Conservation (phyloP, 2,113 vertebrate genomes). For the Chloropsis cyanopogon region DNA sequence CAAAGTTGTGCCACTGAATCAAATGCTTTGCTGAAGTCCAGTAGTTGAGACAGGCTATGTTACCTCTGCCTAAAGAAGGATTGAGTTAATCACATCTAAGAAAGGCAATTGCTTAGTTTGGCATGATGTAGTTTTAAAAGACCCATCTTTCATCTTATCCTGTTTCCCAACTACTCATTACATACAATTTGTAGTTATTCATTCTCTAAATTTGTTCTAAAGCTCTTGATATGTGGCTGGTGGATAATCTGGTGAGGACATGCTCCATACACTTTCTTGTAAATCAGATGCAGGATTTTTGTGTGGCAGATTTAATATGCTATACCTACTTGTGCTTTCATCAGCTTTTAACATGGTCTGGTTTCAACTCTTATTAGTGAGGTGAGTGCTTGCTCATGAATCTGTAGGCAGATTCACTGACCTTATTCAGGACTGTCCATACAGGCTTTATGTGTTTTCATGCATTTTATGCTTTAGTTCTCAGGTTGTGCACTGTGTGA, state of each 20-base stretch:
- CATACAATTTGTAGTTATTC: not conserved
- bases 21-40: not conserved
- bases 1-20: not conserved
- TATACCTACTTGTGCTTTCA: not conserved
- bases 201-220: conserved; percentile 3
- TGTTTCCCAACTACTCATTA: not conserved
- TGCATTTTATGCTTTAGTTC: not conserved
- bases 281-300: not conserved
- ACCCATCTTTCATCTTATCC: not conserved
- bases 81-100: not conserved
- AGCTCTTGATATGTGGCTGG: not conserved
- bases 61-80: not conserved
- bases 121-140: not conserved
- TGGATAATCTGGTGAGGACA: not conserved
- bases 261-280: not conserved
- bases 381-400: not conserved
- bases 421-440: not conserved
- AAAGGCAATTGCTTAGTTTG: not conserved
- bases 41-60: not conserved
- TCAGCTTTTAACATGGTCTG: not conserved
- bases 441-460: not conserved
- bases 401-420: not conserved
- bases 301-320: not conserved
- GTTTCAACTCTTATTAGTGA: not conserved
- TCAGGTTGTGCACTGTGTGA: not conserved